Conservation (phyloP, 2,888 invertebrate species). For the Leucoma salicis region DNA sequence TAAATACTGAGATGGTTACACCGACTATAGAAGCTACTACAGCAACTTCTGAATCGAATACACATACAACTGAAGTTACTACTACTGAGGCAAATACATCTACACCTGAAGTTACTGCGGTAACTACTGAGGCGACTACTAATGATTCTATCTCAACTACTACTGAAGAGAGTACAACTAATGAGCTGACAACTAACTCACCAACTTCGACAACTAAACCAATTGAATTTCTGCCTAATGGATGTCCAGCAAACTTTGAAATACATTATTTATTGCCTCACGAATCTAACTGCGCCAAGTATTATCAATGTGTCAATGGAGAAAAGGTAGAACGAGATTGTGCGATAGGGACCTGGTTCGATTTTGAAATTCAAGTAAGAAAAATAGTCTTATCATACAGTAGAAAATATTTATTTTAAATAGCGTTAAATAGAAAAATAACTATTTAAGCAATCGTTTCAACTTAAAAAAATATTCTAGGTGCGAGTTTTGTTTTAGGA, state of each 20-base stretch:
- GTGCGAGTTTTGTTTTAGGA: too few relatives aligned
- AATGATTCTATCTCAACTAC: neutral
- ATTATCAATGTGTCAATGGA: slow-evolving; percentile 48
- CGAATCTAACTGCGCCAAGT: slow-evolving; percentile 46
- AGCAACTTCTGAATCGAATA: neutral
- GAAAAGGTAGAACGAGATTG: slow-evolving; percentile 39
- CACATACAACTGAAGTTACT: neutral
- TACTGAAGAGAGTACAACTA: too few relatives aligned
- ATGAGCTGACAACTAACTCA: too few relatives aligned
- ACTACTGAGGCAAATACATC: neutral
- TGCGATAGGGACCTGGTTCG: slow-evolving; percentile 41
- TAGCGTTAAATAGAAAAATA: too few relatives aligned
- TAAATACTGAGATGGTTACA: neutral
- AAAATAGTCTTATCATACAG: too few relatives aligned
- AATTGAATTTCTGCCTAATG: slow-evolving; percentile 1
- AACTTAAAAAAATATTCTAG: too few relatives aligned
- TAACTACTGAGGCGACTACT: neutral
- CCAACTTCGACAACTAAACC: neutral
- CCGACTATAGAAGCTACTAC: neutral
- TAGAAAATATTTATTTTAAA: too few relatives aligned
- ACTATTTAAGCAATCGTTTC: too few relatives aligned
- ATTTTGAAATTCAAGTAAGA: slow-evolving; percentile 42
- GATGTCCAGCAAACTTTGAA: slow-evolving; percentile 48
- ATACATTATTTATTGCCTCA: slow-evolving; percentile 46
- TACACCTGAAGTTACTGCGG: neutral